Base-by-base conservation (phyloP, 2,113 vertebrate genomes). In the Heloderma charlesbogerti region DNA sequence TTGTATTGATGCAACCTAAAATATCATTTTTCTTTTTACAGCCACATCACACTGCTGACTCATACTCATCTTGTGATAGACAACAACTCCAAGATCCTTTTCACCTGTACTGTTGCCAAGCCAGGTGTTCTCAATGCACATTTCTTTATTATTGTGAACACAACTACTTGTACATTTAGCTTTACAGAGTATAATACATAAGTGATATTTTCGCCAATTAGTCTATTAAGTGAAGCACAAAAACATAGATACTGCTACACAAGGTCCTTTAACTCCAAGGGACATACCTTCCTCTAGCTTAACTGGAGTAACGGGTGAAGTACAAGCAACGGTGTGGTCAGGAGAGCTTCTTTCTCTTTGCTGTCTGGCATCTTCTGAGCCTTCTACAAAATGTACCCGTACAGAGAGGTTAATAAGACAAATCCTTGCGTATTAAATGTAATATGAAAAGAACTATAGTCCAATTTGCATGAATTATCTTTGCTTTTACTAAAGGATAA, bases 211-310 rank as follows among this genome's bases (percentile, higher is more conserved):
- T 88, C 34, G 15, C 60, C 48, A 63, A 81, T 86, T 89, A 77
- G n/a, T 43, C 80, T 0, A 40, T 29, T 78, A 54, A 86, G 90
- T 86, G 78, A 95, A 81, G 0, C 88, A 92, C 91, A 91, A 90
- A 91, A 74, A 74, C 89, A 34, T 0, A 0, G 22, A 83, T 92
- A 87, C 82, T 9, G 88, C 88, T 92, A 51, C 48, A 57, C 6
- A 18, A 60, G 20, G n/a, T 45, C 69, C 75, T 85, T 40, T 0
- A 0, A 27, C 27, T 63, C 84, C 43, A 15, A 82, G 16, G 15
- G 43, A 95, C 98, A 20, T 98, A 99, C 99, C 99, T 98, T 99
- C 99, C 92, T 99, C 99, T 91, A 97, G 96, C 96, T 98, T 98
- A 92, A 98, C 91, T 0, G 98, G 99, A 29, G 98, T 98, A 87